A percentile compares a stretch with the other conserved stretches of the same genome.
Evolutionary conservation across 2,888 invertebrate genomes (phyloP).

Genomic region (Brachypterus glaber): DNA sequence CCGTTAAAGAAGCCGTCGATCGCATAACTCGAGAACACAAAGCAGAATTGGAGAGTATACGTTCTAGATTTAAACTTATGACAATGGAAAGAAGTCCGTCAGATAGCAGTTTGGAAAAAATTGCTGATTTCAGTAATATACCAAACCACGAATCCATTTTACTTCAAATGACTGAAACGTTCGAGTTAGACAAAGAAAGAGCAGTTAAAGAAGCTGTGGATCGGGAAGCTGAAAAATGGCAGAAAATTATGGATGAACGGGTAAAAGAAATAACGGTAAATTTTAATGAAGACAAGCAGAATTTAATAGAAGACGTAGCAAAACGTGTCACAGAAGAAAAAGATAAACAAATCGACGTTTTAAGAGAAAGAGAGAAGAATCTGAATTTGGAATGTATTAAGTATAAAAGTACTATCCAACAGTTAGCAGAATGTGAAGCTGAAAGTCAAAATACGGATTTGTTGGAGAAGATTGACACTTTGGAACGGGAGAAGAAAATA

Average conservation of each 20-base stretch:
- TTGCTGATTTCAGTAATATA: constrained; percentile 49
- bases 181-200: constrained; percentile 50
- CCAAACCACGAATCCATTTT: constrained; percentile 57
- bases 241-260: constrained; percentile 40
- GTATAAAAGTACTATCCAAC: constrained; percentile 58
- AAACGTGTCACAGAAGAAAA: constrained; percentile 57
- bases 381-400: constrained; percentile 55
- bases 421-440: constrained; percentile 56
- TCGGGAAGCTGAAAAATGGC: constrained; percentile 46
- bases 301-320: constrained; percentile 43
- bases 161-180: constrained; percentile 58
- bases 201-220: constrained; percentile 44
- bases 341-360: constrained; percentile 56
- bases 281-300: constrained; percentile 14
- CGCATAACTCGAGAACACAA: constrained; percentile 63
- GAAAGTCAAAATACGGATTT: constrained; percentile 53
- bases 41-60: constrained; percentile 66
- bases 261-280: constrained; percentile 45
- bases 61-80: constrained; percentile 66
- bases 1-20: constrained; percentile 59
- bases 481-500: constrained; percentile 44
- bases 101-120: constrained; percentile 67
- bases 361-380: constrained; percentile 52
- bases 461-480: constrained; percentile 41
- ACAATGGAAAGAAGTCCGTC: constrained; percentile 69